Evolutionary conservation across 2,113 vertebrate species (phyloP).

Genomic region (human (Homo sapiens)): DNA sequence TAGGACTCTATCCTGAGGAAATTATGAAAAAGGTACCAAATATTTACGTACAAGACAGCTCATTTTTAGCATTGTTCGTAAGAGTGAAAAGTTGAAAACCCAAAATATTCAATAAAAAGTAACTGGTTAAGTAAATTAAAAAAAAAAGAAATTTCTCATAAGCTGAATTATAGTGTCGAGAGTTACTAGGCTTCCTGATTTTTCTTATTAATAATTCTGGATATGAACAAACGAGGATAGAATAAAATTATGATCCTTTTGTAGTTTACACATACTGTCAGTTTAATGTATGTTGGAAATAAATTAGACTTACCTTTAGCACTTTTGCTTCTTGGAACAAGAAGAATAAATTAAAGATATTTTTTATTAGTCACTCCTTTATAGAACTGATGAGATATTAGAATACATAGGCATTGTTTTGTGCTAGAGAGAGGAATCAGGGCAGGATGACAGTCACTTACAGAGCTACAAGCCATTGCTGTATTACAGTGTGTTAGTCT

Average conservation of each 20-base stretch:
- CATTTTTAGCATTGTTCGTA: background rate
- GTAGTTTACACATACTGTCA: background rate
- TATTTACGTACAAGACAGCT: conserved; percentile 32
- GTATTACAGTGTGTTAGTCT: background rate
- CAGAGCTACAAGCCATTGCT: background rate
- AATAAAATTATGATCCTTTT: background rate
- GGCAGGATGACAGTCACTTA: background rate
- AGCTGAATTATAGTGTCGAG: background rate
- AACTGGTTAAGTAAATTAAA: conserved; percentile 30
- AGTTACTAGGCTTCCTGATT: background rate
- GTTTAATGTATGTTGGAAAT: background rate
- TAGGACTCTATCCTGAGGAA: conserved; percentile 27
- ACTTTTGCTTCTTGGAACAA: background rate
- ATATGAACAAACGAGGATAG: background rate
- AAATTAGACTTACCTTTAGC: background rate
- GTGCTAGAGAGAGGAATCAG: background rate
- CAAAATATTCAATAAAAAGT: background rate
- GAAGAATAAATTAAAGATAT: background rate
- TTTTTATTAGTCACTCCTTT: background rate
- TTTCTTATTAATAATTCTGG: conserved; percentile 34
- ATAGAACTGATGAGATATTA: background rate
- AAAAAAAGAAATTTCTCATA: background rate
- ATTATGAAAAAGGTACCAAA: conserved; percentile 33
- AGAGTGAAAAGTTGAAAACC: conserved; percentile 14
- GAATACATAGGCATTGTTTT: background rate